These are phyloP conservation scores for Passerculus sandwichensis DNA, from an alignment of 2,797 vertebrate species.

Conservation along the genomic window DNA sequence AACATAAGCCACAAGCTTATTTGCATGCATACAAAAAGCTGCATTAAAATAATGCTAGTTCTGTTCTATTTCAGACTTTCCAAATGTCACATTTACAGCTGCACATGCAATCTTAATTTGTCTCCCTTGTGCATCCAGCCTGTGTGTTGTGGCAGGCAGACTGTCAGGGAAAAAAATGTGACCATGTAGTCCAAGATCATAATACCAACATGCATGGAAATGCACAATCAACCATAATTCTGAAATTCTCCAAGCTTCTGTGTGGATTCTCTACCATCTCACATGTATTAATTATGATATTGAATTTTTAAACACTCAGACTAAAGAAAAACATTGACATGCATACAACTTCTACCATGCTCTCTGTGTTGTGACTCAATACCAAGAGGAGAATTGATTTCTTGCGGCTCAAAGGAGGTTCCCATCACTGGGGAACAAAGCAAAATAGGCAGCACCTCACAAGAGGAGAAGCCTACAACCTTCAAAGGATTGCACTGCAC, in stretches of 20 bases:
- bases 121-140: neutral
- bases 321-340: neutral
- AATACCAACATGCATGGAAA: neutral
- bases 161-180: neutral
- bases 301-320: neutral
- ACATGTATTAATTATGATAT: neutral
- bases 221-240: neutral
- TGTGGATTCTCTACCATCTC: neutral
- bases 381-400: neutral
- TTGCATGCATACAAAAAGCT: slow-evolving; percentile 13
- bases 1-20: neutral
- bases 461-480: neutral
- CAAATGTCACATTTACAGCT: slow-evolving; percentile 48
- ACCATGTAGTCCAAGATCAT: neutral
- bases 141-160: neutral
- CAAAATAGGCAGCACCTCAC: neutral
- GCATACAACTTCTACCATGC: neutral
- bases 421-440: neutral
- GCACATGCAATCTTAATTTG: slow-evolving; percentile 20
- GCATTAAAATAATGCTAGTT: slow-evolving; percentile 32
- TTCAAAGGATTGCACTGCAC: neutral
- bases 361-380: neutral
- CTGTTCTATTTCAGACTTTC: slow-evolving; percentile 9
- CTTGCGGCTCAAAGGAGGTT: neutral
- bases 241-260: neutral